Conservation (phyloP, 2,888 invertebrate species). For the Polydesmus complanatus region DNA sequence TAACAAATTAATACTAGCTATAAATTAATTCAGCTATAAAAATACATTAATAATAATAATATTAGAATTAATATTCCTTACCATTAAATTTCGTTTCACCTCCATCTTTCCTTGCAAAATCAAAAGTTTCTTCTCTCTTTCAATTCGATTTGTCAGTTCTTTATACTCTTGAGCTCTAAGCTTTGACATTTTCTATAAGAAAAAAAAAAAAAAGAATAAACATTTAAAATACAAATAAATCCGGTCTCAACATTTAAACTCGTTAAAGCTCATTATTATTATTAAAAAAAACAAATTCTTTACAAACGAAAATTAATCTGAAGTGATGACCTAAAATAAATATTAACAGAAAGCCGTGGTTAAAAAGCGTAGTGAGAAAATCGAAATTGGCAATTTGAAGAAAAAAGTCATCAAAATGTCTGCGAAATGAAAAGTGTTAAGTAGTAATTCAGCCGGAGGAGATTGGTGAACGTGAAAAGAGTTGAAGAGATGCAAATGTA, state of each 20-base stretch:
- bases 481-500: constrained; percentile 8
- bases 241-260: background rate
- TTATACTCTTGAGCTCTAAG: constrained; percentile 51
- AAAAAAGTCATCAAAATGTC: too few relatives aligned
- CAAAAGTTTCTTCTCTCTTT: constrained; percentile 58
- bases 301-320: too few relatives aligned
- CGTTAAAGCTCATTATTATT: background rate
- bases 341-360: too few relatives aligned
- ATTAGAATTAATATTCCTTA: constrained; percentile 16
- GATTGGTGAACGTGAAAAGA: too few relatives aligned
- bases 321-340: too few relatives aligned
- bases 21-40: background rate
- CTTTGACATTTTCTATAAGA: constrained; percentile 40
- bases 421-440: too few relatives aligned
- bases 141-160: constrained; percentile 58
- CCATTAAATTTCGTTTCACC: constrained; percentile 49
- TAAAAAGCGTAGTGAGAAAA: too few relatives aligned
- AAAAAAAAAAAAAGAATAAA: constrained; percentile 15
- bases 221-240: background rate
- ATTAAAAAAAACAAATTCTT: background rate
- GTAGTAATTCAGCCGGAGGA: too few relatives aligned
- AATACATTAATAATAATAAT: background rate
- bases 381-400: too few relatives aligned
- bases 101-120: constrained; percentile 67
- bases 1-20: background rate